Conservation (phyloP, 2,888 invertebrate species). For the Drosophila tanythrix region DNA sequence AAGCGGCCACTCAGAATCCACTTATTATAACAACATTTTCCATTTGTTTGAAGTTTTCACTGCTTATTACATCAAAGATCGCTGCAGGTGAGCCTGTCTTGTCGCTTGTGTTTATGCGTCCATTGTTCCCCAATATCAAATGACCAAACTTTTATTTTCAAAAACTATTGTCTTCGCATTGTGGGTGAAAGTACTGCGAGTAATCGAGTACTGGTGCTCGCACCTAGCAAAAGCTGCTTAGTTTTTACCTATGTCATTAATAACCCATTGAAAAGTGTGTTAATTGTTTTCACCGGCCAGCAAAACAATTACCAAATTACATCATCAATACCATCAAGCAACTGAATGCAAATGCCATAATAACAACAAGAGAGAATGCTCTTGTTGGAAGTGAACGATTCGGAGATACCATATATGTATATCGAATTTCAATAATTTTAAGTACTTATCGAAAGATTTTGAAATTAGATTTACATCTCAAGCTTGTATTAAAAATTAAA, state of each 20-base stretch:
- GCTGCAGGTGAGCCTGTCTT: slow-evolving; percentile 63
- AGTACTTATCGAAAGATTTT: not conserved
- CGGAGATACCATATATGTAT: not conserved
- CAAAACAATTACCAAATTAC: slow-evolving; percentile 64
- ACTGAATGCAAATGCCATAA: slow-evolving; percentile 27
- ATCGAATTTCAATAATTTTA: not conserved
- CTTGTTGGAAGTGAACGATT: not conserved
- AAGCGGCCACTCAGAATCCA: slow-evolving; percentile 34
- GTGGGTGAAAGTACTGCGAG: slow-evolving; percentile 66
- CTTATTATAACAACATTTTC: slow-evolving; percentile 36
- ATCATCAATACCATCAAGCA: slow-evolving; percentile 39
- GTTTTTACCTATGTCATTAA: slow-evolving; percentile 57
- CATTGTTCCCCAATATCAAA: slow-evolving; percentile 63
- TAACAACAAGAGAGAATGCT: not conserved
- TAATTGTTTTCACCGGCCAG: slow-evolving; percentile 51
- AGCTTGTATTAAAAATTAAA: not conserved
- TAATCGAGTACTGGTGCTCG: slow-evolving; percentile 14
- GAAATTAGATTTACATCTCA: not conserved
- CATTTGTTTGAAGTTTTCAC: slow-evolving; percentile 35
- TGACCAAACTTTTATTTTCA: slow-evolving; percentile 57
- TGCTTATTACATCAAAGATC: slow-evolving; percentile 55
- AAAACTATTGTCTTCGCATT: slow-evolving; percentile 56
- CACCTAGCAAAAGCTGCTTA: slow-evolving; percentile 39
- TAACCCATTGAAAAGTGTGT: slow-evolving; percentile 67
- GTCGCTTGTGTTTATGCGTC: slow-evolving; percentile 41